Evolutionary conservation across 2,888 invertebrate species (phyloP).

Genomic region (Apamea anceps): DNA sequence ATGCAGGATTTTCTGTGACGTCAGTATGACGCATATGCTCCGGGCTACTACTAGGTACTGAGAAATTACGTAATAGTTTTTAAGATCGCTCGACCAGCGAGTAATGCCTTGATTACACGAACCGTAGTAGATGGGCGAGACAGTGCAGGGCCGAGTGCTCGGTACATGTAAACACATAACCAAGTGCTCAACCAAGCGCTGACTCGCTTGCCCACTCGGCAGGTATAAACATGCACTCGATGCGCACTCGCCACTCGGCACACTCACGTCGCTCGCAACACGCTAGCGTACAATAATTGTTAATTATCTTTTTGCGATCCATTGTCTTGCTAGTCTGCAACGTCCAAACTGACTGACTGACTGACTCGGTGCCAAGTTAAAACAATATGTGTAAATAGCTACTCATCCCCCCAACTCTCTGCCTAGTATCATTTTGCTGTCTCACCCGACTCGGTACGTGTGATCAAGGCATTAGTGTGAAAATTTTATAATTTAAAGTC

Average conservation of each 20-base stretch:
- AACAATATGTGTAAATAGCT: too few relatives aligned
- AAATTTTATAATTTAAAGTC: neutral
- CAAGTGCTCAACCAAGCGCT: neutral
- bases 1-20: too few relatives aligned
- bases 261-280: neutral
- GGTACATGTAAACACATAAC: neutral
- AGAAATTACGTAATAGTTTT: neutral
- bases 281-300: neutral
- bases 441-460: neutral
- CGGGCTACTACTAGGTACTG: neutral
- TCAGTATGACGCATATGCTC: too few relatives aligned
- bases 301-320: too few relatives aligned
- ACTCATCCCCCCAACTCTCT: neutral
- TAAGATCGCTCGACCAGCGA: too few relatives aligned
- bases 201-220: neutral
- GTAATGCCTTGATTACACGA: neutral
- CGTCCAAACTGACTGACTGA: too few relatives aligned
- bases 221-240: neutral
- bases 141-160: neutral
- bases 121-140: neutral
- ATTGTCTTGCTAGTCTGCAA: too few relatives aligned
- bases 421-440: neutral
- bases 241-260: neutral
- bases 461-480: neutral
- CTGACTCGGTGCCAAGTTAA: too few relatives aligned